Evolutionary conservation across 2,113 vertebrate genomes (phyloP), one percentile per base, ranked within the genome.

Genomic region (Eidolon helvum): DNA sequence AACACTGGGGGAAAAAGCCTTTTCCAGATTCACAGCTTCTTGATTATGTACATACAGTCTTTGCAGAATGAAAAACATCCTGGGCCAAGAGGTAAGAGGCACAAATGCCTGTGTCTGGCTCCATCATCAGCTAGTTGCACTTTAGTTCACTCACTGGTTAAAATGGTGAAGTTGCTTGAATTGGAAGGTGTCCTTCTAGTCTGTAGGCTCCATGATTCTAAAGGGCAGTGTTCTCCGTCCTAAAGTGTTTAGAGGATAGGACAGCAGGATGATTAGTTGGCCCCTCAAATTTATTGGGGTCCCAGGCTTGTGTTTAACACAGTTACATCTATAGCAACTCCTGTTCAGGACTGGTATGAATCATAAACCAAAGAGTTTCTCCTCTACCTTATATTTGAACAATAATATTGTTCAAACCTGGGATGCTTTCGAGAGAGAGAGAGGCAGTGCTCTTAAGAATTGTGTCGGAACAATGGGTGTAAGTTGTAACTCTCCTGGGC

Each of bases 371-470:
- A n/a, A 16, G 45, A 45, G 7, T 68, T 30, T 53, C 9, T 38
- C 69, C 10, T 90, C 78, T 80, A 66, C 2, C 6, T 90, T 84
- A 12, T 45, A 63, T 72, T 91, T 85, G 53, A 96, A 85, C 2
- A 63, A 28, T 16, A 84, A 22, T 65, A 55, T 26, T 28, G 22
- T 28, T 35, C 40, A 96, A 89, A 88, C n/a, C 35, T 85, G 65
- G 45, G 71, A 88, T 19, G 40, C 16, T 48, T 85, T 72, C 45
- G 21, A 75, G 57, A 40, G 21, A 45, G 21, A 45, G 1, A 45
- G 80, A 97, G 40, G 10, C 5, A 10, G 2, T 12, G 8, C 66
- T 87, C 30, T 88, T 72, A 69, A 75, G 74, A 84, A 69, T 15
- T 79, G 14, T 43, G 7, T 43, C 35, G 11, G 33, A 75, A 87